These are phyloP conservation scores for Anorthoa munda DNA, from an alignment of 2,888 invertebrate genomes.

Conservation along the genomic window DNA sequence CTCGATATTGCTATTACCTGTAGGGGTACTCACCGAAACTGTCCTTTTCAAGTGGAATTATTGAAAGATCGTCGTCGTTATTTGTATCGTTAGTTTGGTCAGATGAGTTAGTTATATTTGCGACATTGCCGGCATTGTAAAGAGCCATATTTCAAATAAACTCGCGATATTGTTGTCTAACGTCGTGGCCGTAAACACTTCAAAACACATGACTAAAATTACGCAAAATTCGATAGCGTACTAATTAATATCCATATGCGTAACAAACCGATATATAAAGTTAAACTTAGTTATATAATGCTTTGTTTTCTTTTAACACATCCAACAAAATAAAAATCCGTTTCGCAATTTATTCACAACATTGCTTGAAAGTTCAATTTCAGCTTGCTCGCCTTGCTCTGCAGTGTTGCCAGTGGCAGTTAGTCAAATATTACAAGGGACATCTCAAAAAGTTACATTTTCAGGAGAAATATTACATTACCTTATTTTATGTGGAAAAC, in stretches of 20 bases:
- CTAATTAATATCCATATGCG: slow-evolving; percentile 12
- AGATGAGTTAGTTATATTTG: slow-evolving; percentile 71
- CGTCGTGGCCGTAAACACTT: slow-evolving; percentile 79
- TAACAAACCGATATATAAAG: not conserved
- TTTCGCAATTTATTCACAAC: slow-evolving; percentile 36
- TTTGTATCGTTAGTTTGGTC: slow-evolving; percentile 78
- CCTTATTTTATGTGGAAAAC: no score
- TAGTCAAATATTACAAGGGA: no score
- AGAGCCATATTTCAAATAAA: slow-evolving; percentile 83
- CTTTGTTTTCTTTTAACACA: slow-evolving; percentile 2
- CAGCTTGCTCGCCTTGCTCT: not conserved
- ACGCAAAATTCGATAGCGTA: slow-evolving; percentile 31
- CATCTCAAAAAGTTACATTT: no score
- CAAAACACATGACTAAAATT: slow-evolving; percentile 83
- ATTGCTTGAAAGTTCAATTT: slow-evolving; percentile 6
- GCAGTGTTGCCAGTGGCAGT: no score
- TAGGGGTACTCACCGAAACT: slow-evolving; percentile 94
- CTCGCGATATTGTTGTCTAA: slow-evolving; percentile 72
- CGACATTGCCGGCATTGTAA: slow-evolving; percentile 79
- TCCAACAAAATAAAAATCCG: slow-evolving; percentile 12
- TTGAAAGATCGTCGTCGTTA: slow-evolving; percentile 93
- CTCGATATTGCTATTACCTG: slow-evolving; percentile 5
- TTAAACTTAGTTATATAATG: slow-evolving; percentile 8
- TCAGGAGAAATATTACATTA: no score
- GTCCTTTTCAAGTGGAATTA: slow-evolving; percentile 96